Base-by-base conservation (phyloP, 1,140 invertebrate genomes). In the Dreissena polymorpha region DNA sequence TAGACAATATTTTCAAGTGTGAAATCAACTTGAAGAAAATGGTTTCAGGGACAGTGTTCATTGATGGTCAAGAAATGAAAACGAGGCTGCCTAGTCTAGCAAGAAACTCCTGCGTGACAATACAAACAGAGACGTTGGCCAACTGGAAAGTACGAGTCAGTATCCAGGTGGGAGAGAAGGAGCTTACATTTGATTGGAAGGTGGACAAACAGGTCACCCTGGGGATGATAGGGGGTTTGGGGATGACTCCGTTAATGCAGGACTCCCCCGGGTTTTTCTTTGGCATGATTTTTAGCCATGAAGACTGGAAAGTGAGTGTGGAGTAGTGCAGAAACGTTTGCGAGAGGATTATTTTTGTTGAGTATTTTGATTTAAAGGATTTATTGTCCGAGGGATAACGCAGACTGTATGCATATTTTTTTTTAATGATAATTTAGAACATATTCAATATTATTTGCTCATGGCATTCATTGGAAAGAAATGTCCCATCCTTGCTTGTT, bases 111-210 rank as follows among this genome's bases (percentile, higher is more conserved):
- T 75, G 81, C 18, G 64, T 91, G 13, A 89, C 87, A 53, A 86
- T 92, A 77, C 86, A 91, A 68, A 90, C 90, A 16, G 91, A 91
- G 75, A 65, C 77, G 2, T 80, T 91, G 39, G 78, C 88, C 0
- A 91, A 89, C 79, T 88, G 90, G 14, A 92, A 91, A 71, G 86
- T 92, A 12, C 86, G 90, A 53, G 89, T 91, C 51, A 89, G 87
- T 81, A 82, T 91, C 13, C 87, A 91, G 70, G 87, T 89, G 0
- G 87, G 90, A 64, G 89, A 90, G 57, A 91, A 91, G 64, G 90
- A 88, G 16, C 88, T 92, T 5, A 89, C 91, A 51, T 90, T 91
- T 86, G 91, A 92, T 82, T 92, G 91, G 91, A 91, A 89, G 60
- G 76, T 90, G 39, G 63, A 83, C 53, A 75, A 77, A 74, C 50